phyloP scores from a whole-genome alignment of 2,113 vertebrate species.

The Acrocephalus arundinaceus region DNA sequence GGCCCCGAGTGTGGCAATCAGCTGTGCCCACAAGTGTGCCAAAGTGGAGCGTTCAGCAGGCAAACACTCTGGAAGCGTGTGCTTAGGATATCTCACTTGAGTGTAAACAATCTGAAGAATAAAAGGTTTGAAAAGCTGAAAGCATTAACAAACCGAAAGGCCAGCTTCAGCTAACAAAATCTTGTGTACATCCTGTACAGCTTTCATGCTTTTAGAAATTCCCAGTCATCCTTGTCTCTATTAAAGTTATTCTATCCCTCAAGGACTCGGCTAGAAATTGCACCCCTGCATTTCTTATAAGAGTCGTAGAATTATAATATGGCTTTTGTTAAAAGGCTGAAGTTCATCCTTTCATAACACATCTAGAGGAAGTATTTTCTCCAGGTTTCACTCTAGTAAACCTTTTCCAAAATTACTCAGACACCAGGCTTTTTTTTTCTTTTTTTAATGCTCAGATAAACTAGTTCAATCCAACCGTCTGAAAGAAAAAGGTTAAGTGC shows the following conservation, averaged over 20 bases:
- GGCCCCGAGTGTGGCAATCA: not conserved
- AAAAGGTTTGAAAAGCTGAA: not conserved
- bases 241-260: not conserved
- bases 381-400: not conserved
- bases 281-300: not conserved
- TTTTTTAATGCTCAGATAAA: not conserved
- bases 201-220: not conserved
- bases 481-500: slow-evolving; percentile 13
- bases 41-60: not conserved
- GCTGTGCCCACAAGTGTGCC: slow-evolving; percentile 15
- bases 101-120: not conserved
- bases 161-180: not conserved
- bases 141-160: not conserved
- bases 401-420: not conserved
- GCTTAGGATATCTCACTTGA: not conserved
- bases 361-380: not conserved
- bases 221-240: not conserved
- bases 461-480: not conserved
- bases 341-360: not conserved
- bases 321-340: not conserved
- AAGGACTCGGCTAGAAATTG: not conserved
- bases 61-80: not conserved
- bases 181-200: not conserved
- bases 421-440: not conserved
- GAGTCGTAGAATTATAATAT: not conserved